Conservation (phyloP, 2,113 vertebrate species). For the Myotis yumanensis region DNA sequence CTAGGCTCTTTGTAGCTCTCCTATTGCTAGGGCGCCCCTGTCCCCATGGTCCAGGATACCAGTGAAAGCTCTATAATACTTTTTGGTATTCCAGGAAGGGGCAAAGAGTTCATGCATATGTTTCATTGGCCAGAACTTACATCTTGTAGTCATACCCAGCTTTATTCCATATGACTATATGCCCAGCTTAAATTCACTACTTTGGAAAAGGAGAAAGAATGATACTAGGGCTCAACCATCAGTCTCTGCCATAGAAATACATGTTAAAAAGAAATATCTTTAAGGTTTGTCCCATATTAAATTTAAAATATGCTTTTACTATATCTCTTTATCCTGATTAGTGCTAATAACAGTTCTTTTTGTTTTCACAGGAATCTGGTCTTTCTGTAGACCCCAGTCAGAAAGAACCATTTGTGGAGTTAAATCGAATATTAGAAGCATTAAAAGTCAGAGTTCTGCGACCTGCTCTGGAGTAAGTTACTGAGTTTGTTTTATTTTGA, state of each 20-base stretch:
- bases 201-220: neutral
- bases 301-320: neutral
- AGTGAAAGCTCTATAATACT: neutral
- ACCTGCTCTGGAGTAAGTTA: constrained; percentile 90
- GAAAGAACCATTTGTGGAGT: constrained; percentile 91
- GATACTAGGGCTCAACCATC: neutral
- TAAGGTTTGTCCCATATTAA: neutral
- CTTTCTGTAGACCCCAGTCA: constrained; percentile 91
- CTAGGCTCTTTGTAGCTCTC: neutral
- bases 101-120: neutral
- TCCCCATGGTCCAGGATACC: neutral
- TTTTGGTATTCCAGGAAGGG: neutral
- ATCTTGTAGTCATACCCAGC: neutral
- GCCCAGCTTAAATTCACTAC: neutral
- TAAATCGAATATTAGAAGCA: constrained; percentile 91
- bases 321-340: neutral
- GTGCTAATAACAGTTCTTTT: constrained; percentile 30
- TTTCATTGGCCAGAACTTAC: neutral
- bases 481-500: neutral
- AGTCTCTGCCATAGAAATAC: neutral
- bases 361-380: constrained; percentile 86
- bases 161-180: neutral
- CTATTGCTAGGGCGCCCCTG: neutral
- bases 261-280: constrained; percentile 21
- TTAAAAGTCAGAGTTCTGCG: constrained; percentile 90